Evolutionary conservation across 1,140 invertebrate species (phyloP).

Genomic region (Chrysoperla carnea): DNA sequence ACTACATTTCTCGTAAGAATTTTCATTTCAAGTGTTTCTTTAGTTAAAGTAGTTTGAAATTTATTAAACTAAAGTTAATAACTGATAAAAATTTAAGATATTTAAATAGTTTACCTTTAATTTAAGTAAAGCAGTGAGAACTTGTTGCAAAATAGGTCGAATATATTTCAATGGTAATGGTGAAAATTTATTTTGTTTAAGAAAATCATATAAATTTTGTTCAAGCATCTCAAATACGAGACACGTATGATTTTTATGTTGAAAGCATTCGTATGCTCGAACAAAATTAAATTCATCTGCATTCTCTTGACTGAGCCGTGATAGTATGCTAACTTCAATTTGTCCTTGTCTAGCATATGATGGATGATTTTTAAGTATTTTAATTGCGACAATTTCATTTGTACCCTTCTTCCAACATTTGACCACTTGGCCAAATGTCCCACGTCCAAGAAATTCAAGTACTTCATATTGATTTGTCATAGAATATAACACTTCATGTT

Average conservation of each 20-base stretch:
- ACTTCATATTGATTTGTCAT: conserved; percentile 90
- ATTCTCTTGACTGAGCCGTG: conserved; percentile 95
- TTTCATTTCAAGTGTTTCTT: no score
- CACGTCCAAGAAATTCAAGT: conserved; percentile 93
- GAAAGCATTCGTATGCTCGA: conserved; percentile 97
- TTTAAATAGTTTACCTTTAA: conserved; percentile 55
- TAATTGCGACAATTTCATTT: conserved; percentile 99
- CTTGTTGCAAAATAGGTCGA: conserved; percentile 96
- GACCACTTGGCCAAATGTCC: conserved; percentile 98
- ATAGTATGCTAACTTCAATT: conserved; percentile 97
- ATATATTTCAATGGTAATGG: conserved; percentile 96
- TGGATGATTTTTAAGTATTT: conserved; percentile 99
- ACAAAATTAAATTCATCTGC: conserved; percentile 99
- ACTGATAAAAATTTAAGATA: no score
- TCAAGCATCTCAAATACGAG: conserved; percentile 99
- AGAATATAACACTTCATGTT: conserved; percentile 95
- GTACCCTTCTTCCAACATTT: conserved; percentile 99
- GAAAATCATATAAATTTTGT: conserved; percentile 98
- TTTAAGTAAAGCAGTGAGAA: conserved; percentile 93
- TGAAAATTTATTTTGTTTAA: conserved; percentile 99
- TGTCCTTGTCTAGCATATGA: conserved; percentile 99
- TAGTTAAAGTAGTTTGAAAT: no score
- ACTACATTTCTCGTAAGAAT: no score
- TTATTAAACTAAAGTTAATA: no score
- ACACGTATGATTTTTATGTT: conserved; percentile 99